Conservation (phyloP, 2,888 invertebrate species). For the Rhagophthalmus giganteus region DNA sequence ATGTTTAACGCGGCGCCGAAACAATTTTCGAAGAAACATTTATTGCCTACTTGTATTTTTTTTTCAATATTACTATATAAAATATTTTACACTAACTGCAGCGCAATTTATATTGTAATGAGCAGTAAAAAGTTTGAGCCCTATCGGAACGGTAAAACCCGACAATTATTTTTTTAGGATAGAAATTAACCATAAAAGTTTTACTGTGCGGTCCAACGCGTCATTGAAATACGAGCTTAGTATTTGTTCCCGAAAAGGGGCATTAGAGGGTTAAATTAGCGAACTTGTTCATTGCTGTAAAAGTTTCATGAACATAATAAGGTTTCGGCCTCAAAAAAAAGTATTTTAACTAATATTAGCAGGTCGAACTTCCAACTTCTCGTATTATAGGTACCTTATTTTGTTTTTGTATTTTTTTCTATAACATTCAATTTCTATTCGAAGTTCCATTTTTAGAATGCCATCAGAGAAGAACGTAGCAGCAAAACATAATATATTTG, state of each 20-base stretch:
- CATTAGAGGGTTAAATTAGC: constrained; percentile 19
- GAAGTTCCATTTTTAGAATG: constrained; percentile 10
- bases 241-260: constrained; percentile 12
- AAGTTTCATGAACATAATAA: constrained; percentile 27
- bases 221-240: constrained; percentile 8
- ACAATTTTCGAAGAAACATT: no score
- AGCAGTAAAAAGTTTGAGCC: no score
- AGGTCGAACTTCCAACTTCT: constrained; percentile 16
- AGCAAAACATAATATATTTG: no score
- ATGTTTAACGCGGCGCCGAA: no score
- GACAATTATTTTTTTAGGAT: no score
- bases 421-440: constrained; percentile 12
- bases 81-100: no score
- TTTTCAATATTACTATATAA: no score
- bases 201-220: constrained; percentile 1
- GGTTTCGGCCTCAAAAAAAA: constrained; percentile 22
- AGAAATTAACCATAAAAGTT: no score
- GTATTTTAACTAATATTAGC: constrained; percentile 26
- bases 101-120: no score
- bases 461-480: constrained; percentile 5
- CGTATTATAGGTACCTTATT: no score
- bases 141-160: no score
- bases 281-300: constrained; percentile 24
- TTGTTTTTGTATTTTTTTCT: constrained; percentile 7
- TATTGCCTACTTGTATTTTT: no score